phyloP scores from a whole-genome alignment of 2,797 vertebrate species.

The Rhinella marina region DNA sequence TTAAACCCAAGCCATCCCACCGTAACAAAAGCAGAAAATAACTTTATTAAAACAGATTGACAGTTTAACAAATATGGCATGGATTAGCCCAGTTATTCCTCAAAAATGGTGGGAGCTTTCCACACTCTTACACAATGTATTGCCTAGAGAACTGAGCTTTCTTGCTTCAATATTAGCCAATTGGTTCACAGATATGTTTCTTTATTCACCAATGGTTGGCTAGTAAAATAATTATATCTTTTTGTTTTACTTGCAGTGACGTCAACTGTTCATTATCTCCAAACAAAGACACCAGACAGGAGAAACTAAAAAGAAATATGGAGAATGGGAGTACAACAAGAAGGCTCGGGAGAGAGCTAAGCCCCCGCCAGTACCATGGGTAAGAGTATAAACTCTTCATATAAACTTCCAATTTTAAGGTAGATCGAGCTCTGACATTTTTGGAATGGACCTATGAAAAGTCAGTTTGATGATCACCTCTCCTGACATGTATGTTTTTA shows the following conservation, averaged over 20 bases:
- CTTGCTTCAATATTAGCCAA: background rate
- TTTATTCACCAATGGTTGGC: background rate
- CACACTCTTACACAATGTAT: no score
- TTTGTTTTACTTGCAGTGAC: conserved; percentile 28
- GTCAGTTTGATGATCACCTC: conserved; percentile 15
- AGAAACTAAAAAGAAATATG: conserved; percentile 26
- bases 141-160: background rate
- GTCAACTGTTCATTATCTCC: background rate
- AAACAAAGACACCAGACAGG: conserved; percentile 24
- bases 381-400: background rate
- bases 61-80: no score
- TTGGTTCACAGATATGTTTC: background rate
- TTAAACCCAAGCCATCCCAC: no score
- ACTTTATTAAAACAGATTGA: no score
- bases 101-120: no score
- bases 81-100: no score
- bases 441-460: background rate
- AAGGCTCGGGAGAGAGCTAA: conserved; percentile 31
- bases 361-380: conserved; percentile 27
- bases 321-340: conserved; percentile 5
- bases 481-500: no score
- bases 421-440: background rate
- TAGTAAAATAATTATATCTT: background rate
- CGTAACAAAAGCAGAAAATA: no score
- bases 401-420: background rate